Evolutionary conservation across 2,888 invertebrate genomes (phyloP).

Genomic region (Philereme vetulata): DNA sequence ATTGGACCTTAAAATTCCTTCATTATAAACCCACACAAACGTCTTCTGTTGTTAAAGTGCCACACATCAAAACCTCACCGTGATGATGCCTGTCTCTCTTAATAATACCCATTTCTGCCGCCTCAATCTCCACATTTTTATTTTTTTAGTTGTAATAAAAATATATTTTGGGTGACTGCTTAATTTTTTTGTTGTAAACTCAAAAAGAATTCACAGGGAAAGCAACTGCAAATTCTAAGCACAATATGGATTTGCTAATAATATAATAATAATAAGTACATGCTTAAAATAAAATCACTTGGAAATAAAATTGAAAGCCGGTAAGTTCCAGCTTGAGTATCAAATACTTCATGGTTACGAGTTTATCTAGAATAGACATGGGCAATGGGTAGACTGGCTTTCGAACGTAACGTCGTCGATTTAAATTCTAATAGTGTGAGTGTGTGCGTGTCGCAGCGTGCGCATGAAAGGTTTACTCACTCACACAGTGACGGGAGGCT

Average conservation of each 20-base stretch:
- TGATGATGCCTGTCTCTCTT: slow-evolving; percentile 29
- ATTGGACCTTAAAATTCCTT: slow-evolving; percentile 75
- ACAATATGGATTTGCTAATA: too few species aligned
- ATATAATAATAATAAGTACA: neutral
- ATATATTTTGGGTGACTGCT: slow-evolving; percentile 1
- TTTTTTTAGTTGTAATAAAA: slow-evolving; percentile 17
- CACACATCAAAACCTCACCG: slow-evolving; percentile 31
- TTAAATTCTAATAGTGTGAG: slow-evolving; percentile 34
- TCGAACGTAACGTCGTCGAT: slow-evolving; percentile 32
- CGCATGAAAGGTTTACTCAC: slow-evolving; percentile 41
- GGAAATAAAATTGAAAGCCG: slow-evolving; percentile 21
- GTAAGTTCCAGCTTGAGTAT: slow-evolving; percentile 45
- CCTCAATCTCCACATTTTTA: slow-evolving; percentile 19
- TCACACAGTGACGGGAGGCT: slow-evolving; percentile 49
- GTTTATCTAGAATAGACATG: slow-evolving; percentile 20
- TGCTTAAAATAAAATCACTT: neutral
- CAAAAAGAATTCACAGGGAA: too few species aligned
- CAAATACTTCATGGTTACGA: slow-evolving; percentile 41
- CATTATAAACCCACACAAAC: slow-evolving; percentile 55
- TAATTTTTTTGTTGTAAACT: neutral
- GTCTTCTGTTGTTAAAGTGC: slow-evolving; percentile 33
- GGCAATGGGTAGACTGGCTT: slow-evolving; percentile 46
- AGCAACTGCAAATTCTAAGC: too few species aligned
- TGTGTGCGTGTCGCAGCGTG: slow-evolving; percentile 41
- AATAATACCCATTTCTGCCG: slow-evolving; percentile 31